These are phyloP conservation scores for Forbesichthys papilliferus DNA, from an alignment of 2,113 vertebrate species.

Conservation along the genomic window DNA sequence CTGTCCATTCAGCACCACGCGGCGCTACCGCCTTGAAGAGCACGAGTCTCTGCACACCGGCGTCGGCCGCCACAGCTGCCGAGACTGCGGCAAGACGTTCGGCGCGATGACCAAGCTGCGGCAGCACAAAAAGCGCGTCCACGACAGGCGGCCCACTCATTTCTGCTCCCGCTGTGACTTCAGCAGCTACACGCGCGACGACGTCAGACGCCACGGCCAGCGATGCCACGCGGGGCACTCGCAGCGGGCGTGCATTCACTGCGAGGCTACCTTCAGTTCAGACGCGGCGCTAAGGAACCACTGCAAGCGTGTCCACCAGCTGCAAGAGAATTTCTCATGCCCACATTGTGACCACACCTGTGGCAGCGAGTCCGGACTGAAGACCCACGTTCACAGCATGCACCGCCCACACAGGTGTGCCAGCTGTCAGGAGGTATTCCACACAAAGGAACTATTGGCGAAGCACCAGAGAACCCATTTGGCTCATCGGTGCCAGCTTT, in stretches of 20 bases:
- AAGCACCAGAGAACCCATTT: conserved; percentile 81
- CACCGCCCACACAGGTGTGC: conserved; percentile 79
- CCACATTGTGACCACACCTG: conserved; percentile 78
- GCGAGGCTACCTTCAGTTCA: conserved; percentile 87
- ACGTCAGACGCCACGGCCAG: conserved; percentile 85
- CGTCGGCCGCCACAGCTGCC: conserved; percentile 84
- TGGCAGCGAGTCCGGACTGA: conserved; percentile 76
- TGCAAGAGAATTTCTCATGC: conserved; percentile 69
- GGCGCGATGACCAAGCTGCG: conserved; percentile 90
- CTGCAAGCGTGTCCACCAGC: conserved; percentile 79
- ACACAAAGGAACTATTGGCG: conserved; percentile 74
- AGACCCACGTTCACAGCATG: conserved; percentile 80
- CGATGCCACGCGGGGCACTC: conserved; percentile 87
- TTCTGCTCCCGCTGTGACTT: conserved; percentile 91
- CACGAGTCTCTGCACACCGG: conserved; percentile 92
- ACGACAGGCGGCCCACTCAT: conserved; percentile 87
- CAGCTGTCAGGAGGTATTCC: conserved; percentile 79
- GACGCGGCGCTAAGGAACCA: conserved; percentile 90
- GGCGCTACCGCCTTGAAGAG: conserved; percentile 88
- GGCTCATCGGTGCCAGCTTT: conserved; percentile 84
- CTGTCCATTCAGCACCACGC: conserved; percentile 87
- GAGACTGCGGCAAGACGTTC: conserved; percentile 84
- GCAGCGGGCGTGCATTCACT: conserved; percentile 79
- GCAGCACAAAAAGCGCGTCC: conserved; percentile 86
- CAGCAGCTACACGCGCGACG: conserved; percentile 85